Conservation (phyloP, 2,888 invertebrate species). For the Drosophila nigricruria region DNA sequence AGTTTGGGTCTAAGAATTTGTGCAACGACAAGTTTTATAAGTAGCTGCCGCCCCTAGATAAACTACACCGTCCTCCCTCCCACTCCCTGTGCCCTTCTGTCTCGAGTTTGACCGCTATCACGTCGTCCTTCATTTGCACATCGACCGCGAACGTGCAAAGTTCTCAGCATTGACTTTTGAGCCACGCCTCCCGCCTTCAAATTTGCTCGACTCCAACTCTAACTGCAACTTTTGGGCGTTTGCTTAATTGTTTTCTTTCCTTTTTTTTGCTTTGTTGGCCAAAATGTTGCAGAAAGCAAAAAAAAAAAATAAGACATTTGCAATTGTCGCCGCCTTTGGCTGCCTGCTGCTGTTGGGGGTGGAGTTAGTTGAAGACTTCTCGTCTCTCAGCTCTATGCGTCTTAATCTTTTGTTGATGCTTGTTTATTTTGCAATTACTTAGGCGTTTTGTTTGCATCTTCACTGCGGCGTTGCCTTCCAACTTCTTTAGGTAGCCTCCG, state of each 20-base stretch:
- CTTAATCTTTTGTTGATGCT: constrained; percentile 84
- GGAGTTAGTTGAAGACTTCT: constrained; percentile 8
- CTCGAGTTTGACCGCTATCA: constrained; percentile 55
- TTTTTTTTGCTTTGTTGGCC: constrained; percentile 22
- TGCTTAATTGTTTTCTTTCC: constrained; percentile 67
- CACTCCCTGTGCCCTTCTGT: background rate
- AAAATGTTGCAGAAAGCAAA: constrained; percentile 22
- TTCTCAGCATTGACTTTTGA: constrained; percentile 52
- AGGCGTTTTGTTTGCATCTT: constrained; percentile 82
- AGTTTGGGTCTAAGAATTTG: constrained; percentile 44
- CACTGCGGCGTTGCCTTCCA: constrained; percentile 70
- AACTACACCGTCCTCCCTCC: background rate
- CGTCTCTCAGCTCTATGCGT: constrained; percentile 52
- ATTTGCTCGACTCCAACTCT: background rate
- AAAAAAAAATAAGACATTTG: constrained; percentile 67
- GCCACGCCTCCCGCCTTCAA: constrained; percentile 21
- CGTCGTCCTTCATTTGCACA: constrained; percentile 79
- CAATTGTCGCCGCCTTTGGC: constrained; percentile 56
- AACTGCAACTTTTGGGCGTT: constrained; percentile 17
- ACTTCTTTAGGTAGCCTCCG: constrained; percentile 1
- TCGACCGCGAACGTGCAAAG: constrained; percentile 73
- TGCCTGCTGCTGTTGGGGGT: background rate
- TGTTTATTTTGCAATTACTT: constrained; percentile 84
- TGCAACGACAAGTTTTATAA: constrained; percentile 76
- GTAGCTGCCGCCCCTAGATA: constrained; percentile 53